A percentile compares a stretch with the other conserved stretches of the same genome.
Conservation (phyloP, 2,888 invertebrate species). For the Vanessa cardui region DNA sequence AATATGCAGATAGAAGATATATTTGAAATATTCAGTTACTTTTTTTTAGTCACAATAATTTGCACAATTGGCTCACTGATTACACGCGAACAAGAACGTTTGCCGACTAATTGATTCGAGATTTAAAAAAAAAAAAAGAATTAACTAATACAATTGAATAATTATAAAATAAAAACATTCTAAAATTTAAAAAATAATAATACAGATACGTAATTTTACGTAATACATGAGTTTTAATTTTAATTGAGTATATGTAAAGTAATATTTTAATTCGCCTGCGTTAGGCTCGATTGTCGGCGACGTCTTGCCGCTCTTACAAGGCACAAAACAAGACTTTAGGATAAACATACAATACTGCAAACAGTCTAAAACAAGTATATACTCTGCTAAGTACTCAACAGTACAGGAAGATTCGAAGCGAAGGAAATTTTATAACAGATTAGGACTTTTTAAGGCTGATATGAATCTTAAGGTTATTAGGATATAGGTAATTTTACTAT, state of each 20-base stretch:
- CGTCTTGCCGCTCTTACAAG: conserved; percentile 65
- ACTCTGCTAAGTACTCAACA: conserved; percentile 44
- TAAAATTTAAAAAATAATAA: background rate
- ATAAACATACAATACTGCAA: conserved; percentile 46
- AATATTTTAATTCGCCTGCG: background rate
- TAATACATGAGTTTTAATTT: background rate
- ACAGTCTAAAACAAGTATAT: conserved; percentile 46
- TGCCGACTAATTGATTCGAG: conserved; percentile 43
- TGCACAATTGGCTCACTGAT: conserved; percentile 69
- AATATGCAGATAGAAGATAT: conserved; percentile 71
- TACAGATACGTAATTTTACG: background rate
- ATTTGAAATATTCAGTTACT: conserved; percentile 73
- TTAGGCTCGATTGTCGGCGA: conserved; percentile 47
- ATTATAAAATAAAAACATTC: background rate
- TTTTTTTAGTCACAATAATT: conserved; percentile 73
- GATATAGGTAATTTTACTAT: conserved; percentile 40
- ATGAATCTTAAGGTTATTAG: conserved; percentile 41
- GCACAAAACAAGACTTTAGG: conserved; percentile 72
- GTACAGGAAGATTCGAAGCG: conserved; percentile 46
- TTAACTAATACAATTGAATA: background rate
- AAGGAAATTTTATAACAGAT: conserved; percentile 46
- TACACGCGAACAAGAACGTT: conserved; percentile 46
- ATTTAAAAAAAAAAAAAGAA: background rate
- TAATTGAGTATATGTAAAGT: background rate
- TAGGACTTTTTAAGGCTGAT: conserved; percentile 48